A percentile compares a stretch with the other conserved stretches of the same genome.
Conservation (phyloP, 2,888 invertebrate species). For the Petrolisthes cinctipes region DNA sequence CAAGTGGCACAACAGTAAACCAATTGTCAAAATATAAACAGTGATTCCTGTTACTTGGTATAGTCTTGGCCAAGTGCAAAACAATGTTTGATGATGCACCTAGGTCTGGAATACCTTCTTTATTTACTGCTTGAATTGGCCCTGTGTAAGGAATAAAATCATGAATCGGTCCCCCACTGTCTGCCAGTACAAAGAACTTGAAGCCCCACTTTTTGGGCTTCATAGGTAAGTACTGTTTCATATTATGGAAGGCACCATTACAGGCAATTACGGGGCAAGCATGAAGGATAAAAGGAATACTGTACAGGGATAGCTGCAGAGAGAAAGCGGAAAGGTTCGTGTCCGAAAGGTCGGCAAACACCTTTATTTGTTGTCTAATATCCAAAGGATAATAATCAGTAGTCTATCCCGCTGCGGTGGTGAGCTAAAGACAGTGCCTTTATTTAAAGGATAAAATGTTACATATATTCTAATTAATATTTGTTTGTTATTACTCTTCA, state of each 20-base stretch:
- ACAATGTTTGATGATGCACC: constrained; percentile 51
- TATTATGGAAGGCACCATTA: neutral
- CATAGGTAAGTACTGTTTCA: constrained; percentile 41
- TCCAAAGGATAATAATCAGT: too few relatives aligned
- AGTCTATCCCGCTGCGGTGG: too few relatives aligned
- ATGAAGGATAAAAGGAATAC: too few relatives aligned
- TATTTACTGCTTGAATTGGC: constrained; percentile 19
- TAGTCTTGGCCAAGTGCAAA: constrained; percentile 33
- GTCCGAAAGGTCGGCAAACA: too few relatives aligned
- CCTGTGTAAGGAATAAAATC: constrained; percentile 42
- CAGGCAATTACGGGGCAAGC: constrained; percentile 33
- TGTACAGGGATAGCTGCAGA: constrained; percentile 57
- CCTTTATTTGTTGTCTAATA: too few relatives aligned
- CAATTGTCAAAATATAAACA: constrained; percentile 42
- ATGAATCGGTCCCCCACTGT: constrained; percentile 25
- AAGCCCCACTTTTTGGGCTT: constrained; percentile 67
- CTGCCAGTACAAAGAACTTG: constrained; percentile 43
- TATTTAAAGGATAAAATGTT: too few relatives aligned
- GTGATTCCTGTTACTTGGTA: constrained; percentile 18
- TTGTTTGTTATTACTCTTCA: too few relatives aligned
- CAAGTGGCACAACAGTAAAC: constrained; percentile 26
- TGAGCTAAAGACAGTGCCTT: too few relatives aligned
- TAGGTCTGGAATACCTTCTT: constrained; percentile 30
- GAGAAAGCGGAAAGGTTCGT: too few relatives aligned
- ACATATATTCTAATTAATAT: too few relatives aligned